These are phyloP conservation scores for Catharus minimus DNA, from an alignment of 2,113 vertebrate species.

Conservation along the genomic window DNA sequence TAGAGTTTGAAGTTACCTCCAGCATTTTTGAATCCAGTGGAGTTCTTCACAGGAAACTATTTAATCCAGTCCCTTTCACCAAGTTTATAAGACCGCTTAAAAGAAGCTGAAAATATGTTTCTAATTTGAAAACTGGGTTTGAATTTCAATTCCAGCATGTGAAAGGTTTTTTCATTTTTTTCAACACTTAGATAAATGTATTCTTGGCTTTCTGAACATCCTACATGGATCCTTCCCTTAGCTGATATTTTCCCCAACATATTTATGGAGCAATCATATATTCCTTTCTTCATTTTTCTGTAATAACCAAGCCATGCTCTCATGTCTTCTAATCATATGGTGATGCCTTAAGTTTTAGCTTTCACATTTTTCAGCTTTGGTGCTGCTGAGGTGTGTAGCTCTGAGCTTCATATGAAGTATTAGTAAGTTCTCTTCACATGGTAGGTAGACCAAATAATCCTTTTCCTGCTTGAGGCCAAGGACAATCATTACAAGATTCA, in stretches of 20 bases:
- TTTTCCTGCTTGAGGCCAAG: too few species aligned
- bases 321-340: background rate
- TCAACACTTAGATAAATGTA: background rate
- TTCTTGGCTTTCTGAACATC: background rate
- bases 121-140: background rate
- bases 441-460: too few species aligned
- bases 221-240: background rate
- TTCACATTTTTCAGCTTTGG: too few species aligned
- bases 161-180: background rate
- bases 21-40: background rate
- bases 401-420: too few species aligned
- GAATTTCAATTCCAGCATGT: background rate
- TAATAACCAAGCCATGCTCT: background rate
- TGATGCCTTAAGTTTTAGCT: too few species aligned
- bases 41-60: background rate
- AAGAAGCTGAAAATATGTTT: background rate
- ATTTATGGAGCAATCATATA: background rate
- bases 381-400: too few species aligned
- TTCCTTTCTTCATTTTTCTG: background rate
- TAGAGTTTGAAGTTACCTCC: background rate
- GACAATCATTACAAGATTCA: too few species aligned
- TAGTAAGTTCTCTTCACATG: too few species aligned
- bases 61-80: background rate
- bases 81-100: background rate
- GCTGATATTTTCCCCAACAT: background rate